Conservation (phyloP, 2,113 vertebrate species). For the Isichthys henryi region DNA sequence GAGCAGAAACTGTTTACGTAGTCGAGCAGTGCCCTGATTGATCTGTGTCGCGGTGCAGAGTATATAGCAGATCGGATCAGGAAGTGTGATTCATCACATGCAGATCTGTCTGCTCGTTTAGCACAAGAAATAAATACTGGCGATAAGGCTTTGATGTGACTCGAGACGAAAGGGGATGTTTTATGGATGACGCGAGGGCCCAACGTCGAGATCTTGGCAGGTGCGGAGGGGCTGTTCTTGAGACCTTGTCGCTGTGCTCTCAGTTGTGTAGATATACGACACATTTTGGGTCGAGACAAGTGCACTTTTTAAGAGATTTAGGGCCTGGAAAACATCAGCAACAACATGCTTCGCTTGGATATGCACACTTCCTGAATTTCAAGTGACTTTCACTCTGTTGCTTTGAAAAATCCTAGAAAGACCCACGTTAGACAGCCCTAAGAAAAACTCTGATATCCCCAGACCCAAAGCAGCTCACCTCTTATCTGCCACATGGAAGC, state of each 20-base stretch:
- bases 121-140: not conserved
- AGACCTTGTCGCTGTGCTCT: not conserved
- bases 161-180: not conserved
- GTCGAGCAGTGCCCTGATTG: not conserved
- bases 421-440: not conserved
- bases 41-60: not conserved
- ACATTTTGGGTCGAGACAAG: not conserved
- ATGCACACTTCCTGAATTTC: not conserved
- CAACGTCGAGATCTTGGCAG: not conserved
- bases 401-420: conserved; percentile 6
- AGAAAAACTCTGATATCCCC: not conserved
- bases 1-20: not conserved
- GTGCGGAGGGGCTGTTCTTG: not conserved
- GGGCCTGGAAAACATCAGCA: not conserved
- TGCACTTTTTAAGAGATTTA: not conserved
- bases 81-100: not conserved
- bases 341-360: not conserved
- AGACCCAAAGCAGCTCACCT: not conserved
- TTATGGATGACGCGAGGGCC: not conserved
- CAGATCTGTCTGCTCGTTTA: not conserved
- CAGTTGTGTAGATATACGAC: not conserved
- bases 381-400: not conserved
- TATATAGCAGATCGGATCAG: not conserved
- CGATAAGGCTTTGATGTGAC: conserved; percentile 8
- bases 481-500: not conserved